Percentiles rank a stretch among this genome's conserved stretches.
Conservation (phyloP, 2,113 vertebrate genomes). For the Montifringilla adamsi region DNA sequence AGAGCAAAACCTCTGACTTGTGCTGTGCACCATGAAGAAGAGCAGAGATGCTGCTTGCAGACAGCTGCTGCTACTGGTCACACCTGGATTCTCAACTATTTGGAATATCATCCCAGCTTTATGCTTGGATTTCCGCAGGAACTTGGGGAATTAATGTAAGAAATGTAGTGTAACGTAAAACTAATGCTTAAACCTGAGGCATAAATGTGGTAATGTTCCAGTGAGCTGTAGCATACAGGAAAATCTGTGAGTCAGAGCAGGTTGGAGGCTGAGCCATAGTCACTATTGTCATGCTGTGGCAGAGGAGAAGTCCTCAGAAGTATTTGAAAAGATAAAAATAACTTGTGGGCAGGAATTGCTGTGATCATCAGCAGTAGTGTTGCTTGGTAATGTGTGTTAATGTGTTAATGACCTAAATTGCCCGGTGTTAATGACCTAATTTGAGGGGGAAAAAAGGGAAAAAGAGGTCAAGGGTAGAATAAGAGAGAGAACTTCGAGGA, state of each 20-base stretch:
- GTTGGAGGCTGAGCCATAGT: background rate
- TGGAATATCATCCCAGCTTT: background rate
- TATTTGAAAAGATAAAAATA: background rate
- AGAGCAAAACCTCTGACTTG: background rate
- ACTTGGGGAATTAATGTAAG: background rate
- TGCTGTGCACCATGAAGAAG: background rate
- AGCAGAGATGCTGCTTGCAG: background rate
- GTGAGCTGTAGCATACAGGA: background rate
- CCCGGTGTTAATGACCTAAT: background rate
- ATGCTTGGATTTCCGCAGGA: background rate
- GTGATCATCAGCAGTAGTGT: rapidly evolving
- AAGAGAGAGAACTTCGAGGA: background rate
- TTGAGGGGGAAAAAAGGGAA: rapidly evolving
- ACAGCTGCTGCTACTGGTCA: background rate
- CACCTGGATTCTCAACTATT: background rate
- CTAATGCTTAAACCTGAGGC: background rate
- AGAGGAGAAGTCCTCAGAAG: background rate
- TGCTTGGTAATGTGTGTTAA: background rate
- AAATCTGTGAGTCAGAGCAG: background rate
- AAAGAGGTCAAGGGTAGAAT: background rate
- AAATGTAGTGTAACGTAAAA: background rate
- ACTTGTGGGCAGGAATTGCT: background rate
- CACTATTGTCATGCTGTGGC: background rate
- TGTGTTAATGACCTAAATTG: background rate
- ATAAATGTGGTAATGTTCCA: background rate